A percentile compares a stretch with the other conserved stretches of the same genome.
Evolutionary conservation across 2,113 vertebrate genomes (phyloP).

Genomic region (Ictidomys tridecemlineatus): DNA sequence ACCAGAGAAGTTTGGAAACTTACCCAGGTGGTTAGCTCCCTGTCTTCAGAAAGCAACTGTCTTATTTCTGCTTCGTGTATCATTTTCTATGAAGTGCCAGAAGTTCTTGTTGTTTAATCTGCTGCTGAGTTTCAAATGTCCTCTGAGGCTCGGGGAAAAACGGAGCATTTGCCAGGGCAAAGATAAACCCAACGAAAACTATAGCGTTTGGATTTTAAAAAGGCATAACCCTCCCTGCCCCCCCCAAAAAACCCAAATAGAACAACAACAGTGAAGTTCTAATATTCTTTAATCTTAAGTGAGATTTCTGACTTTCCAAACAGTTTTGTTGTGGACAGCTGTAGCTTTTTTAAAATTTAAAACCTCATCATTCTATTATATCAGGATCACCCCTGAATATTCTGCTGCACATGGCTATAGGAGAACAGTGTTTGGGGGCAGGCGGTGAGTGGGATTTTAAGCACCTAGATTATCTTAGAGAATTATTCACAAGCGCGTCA

Average conservation of each 20-base stretch:
- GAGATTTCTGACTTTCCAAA: slow-evolving; percentile 27
- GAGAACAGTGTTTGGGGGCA: fast-evolving
- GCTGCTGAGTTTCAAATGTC: not conserved
- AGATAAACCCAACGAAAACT: not conserved
- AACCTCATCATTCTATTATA: not conserved
- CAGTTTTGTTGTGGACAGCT: not conserved
- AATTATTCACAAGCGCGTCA: too few species aligned
- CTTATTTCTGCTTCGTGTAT: not conserved
- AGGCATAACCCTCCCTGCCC: not conserved
- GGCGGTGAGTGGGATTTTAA: too few species aligned
- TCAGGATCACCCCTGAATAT: fast-evolving
- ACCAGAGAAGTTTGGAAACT: not conserved
- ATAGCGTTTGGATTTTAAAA: not conserved
- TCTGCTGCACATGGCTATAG: not conserved
- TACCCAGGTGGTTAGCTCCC: slow-evolving; percentile 47
- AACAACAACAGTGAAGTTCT: not conserved
- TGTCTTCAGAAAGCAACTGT: not conserved
- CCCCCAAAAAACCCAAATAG: not conserved
- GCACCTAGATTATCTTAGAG: too few species aligned
- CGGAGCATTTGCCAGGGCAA: not conserved
- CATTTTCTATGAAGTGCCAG: slow-evolving; percentile 9
- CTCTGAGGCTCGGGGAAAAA: not conserved
- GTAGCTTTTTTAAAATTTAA: not conserved
- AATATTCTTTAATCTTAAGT: not conserved
- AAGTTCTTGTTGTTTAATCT: not conserved